Evolutionary conservation across 2,113 vertebrate genomes (phyloP).

Genomic region (Laticauda laticaudata): DNA sequence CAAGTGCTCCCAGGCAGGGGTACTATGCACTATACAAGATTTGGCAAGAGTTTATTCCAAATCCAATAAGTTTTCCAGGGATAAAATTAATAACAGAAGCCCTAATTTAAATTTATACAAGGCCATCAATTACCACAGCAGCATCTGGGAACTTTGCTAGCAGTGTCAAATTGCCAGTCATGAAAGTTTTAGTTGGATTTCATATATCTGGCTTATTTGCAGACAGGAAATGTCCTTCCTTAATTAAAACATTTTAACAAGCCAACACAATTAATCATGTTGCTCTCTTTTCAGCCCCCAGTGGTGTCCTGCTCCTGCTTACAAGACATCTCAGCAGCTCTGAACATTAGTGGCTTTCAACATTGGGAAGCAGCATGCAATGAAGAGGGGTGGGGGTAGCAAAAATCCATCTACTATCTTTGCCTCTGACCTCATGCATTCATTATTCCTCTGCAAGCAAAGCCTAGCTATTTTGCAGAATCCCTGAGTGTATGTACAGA

Average conservation of each 20-base stretch:
- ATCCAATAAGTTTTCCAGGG: constrained; percentile 50
- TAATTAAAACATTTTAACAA: constrained; percentile 64
- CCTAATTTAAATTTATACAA: constrained; percentile 68
- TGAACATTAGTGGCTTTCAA: neutral
- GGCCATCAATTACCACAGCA: constrained; percentile 61
- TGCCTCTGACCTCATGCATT: neutral
- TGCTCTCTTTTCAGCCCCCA: neutral
- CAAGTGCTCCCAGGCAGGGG: neutral
- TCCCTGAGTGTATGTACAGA: neutral
- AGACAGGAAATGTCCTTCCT: constrained; percentile 59
- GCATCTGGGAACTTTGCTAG: constrained; percentile 41
- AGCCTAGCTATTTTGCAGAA: neutral
- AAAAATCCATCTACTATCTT: neutral
- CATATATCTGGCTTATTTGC: constrained; percentile 59
- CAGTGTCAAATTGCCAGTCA: constrained; percentile 63
- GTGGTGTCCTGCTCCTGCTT: neutral
- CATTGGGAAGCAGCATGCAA: neutral
- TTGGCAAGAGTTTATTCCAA: constrained; percentile 20
- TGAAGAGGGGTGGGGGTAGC: neutral
- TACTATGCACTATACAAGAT: neutral
- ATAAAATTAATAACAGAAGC: constrained; percentile 60
- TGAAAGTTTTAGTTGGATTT: constrained; percentile 65
- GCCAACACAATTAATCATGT: neutral
- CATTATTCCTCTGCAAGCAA: neutral
- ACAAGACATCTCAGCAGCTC: neutral